Percentiles rank a stretch among this genome's conserved stretches.
These are phyloP conservation scores for Beris morrisii DNA, from an alignment of 2,888 invertebrate genomes.

Conservation along the genomic window DNA sequence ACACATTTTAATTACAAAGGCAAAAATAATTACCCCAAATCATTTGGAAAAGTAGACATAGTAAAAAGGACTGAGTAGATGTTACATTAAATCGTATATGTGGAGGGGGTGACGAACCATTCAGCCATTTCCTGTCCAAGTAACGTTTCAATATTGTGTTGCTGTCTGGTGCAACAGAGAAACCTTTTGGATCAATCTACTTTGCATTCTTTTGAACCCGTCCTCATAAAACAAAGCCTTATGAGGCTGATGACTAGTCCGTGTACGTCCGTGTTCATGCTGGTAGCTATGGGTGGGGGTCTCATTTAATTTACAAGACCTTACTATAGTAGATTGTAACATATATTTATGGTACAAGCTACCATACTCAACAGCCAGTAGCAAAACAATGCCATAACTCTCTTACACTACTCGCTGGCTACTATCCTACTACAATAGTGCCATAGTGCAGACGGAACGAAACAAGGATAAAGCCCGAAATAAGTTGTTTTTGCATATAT, in stretches of 20 bases:
- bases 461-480: constrained; percentile 18
- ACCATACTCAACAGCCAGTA: too few species aligned
- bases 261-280: background rate
- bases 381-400: too few species aligned
- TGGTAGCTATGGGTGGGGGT: background rate
- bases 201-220: constrained; percentile 33
- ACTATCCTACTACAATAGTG: background rate
- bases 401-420: background rate
- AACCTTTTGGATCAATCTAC: constrained; percentile 1
- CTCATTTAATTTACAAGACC: background rate
- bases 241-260: background rate
- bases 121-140: too few species aligned
- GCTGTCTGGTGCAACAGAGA: background rate
- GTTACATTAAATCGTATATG: too few species aligned
- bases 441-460: constrained; percentile 18
- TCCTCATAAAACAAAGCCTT: constrained; percentile 33
- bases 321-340: too few species aligned
- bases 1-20: too few species aligned
- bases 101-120: too few species aligned
- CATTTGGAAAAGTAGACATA: too few species aligned
- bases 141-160: too few species aligned
- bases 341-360: too few species aligned
- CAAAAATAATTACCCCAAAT: too few species aligned
- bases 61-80: too few species aligned
- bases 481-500: constrained; percentile 34